These are phyloP conservation scores for Uloborus diversus DNA, from an alignment of 1,140 invertebrate genomes.

Conservation along the genomic window DNA sequence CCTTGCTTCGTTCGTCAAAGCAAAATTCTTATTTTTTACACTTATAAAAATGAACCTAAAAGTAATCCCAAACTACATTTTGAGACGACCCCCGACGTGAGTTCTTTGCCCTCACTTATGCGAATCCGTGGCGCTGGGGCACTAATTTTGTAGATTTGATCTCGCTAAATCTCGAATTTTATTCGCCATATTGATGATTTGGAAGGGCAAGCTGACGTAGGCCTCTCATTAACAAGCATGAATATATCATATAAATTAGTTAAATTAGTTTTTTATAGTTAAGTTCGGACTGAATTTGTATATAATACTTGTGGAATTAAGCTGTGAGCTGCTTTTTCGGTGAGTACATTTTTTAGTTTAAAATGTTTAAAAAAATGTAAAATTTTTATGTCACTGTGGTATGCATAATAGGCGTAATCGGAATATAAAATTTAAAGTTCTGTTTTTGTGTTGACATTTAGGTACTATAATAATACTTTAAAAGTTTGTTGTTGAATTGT, in stretches of 20 bases:
- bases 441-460: not conserved
- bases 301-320: constrained; percentile 1
- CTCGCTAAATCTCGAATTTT: constrained; percentile 57
- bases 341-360: constrained; percentile 27
- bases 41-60: too few species aligned
- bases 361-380: constrained; percentile 45
- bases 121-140: constrained; percentile 56
- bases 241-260: constrained; percentile 41
- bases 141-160: constrained; percentile 57
- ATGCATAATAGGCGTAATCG: constrained; percentile 55
- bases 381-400: constrained; percentile 36
- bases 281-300: constrained; percentile 17
- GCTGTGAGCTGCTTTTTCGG: constrained; percentile 1
- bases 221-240: constrained; percentile 51
- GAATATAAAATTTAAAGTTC: constrained; percentile 17
- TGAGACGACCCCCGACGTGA: constrained; percentile 22
- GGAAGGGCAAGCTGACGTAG: constrained; percentile 56
- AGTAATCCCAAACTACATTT: constrained; percentile 11
- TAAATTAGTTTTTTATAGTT: constrained; percentile 32
- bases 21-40: too few species aligned
- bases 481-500: constrained; percentile 8
- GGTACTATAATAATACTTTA: not conserved
- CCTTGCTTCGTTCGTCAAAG: too few species aligned
- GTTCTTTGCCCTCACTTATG: constrained; percentile 54
- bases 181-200: constrained; percentile 57